Conservation (phyloP, 2,797 vertebrate genomes). For the Ceyx erithaca region DNA sequence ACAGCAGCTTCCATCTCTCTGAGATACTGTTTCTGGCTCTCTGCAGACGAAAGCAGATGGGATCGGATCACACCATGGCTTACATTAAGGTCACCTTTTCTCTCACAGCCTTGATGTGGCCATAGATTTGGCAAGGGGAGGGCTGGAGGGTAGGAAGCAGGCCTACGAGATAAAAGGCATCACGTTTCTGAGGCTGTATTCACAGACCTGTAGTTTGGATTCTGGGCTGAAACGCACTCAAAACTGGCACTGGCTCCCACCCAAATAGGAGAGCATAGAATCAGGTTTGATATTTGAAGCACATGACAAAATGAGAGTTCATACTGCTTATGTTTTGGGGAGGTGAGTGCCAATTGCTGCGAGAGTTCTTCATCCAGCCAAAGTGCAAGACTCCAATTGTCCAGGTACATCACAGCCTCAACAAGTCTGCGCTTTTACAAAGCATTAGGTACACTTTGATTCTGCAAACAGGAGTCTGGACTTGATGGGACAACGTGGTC, state of each 20-base stretch:
- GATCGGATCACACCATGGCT: rapidly evolving
- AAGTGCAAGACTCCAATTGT: not conserved
- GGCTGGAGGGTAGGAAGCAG: not conserved
- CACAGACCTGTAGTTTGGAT: not conserved
- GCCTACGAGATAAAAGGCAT: not conserved
- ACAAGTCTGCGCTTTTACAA: not conserved
- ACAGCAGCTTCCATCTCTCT: not conserved
- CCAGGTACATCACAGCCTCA: not conserved
- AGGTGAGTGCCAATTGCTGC: not conserved
- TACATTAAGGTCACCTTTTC: not conserved
- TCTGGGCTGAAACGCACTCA: not conserved
- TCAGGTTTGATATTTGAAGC: not conserved
- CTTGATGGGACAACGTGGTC: not conserved
- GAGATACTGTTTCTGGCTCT: not conserved
- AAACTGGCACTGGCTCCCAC: not conserved
- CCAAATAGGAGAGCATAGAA: not conserved
- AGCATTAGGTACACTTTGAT: not conserved
- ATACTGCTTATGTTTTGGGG: not conserved
- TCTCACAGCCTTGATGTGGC: not conserved
- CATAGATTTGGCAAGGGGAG: not conserved
- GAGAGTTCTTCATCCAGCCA: not conserved
- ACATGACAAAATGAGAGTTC: not conserved
- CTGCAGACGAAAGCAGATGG: not conserved
- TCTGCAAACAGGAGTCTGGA: not conserved
- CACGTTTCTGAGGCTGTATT: rapidly evolving